These are phyloP conservation scores for Synergus japonicus DNA, from an alignment of 2,888 invertebrate species.

Conservation along the genomic window DNA sequence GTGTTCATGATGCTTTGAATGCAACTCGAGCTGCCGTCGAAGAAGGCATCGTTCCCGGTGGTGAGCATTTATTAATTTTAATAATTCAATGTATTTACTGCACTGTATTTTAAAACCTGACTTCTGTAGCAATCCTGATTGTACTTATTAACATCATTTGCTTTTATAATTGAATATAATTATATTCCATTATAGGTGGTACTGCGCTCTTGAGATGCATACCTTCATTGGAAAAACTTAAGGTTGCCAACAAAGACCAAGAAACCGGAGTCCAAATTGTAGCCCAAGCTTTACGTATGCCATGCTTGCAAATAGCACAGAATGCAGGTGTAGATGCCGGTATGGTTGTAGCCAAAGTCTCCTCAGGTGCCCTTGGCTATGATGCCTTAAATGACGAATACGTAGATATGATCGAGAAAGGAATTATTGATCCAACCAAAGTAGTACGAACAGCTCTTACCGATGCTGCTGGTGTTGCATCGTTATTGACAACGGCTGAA, in stretches of 20 bases:
- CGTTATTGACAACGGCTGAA: conserved; percentile 96
- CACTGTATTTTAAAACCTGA: too few species aligned
- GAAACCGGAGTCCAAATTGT: conserved; percentile 91
- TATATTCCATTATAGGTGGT: conserved; percentile 82
- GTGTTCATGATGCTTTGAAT: conserved; percentile 95
- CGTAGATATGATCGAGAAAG: conserved; percentile 94
- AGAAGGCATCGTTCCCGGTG: conserved; percentile 98
- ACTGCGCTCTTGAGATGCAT: conserved; percentile 93
- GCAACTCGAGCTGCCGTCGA: conserved; percentile 97
- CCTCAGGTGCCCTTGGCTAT: conserved; percentile 90
- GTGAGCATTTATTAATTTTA: conserved; percentile 66
- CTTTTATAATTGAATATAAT: neutral
- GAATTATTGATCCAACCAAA: conserved; percentile 99
- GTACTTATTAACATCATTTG: too few species aligned
- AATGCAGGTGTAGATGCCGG: conserved; percentile 97
- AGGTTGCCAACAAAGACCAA: conserved; percentile 88
- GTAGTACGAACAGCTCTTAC: conserved; percentile 94
- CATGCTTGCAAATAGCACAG: conserved; percentile 92
- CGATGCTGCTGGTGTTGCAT: conserved; percentile 97
- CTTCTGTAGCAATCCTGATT: too few species aligned
- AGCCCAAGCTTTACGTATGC: conserved; percentile 90
- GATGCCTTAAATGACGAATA: conserved; percentile 94
- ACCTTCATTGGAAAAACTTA: conserved; percentile 83
- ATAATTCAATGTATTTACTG: too few species aligned
- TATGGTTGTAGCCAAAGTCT: conserved; percentile 94